Conservation (phyloP, 2,797 vertebrate species). For the Onychomys torridus region DNA sequence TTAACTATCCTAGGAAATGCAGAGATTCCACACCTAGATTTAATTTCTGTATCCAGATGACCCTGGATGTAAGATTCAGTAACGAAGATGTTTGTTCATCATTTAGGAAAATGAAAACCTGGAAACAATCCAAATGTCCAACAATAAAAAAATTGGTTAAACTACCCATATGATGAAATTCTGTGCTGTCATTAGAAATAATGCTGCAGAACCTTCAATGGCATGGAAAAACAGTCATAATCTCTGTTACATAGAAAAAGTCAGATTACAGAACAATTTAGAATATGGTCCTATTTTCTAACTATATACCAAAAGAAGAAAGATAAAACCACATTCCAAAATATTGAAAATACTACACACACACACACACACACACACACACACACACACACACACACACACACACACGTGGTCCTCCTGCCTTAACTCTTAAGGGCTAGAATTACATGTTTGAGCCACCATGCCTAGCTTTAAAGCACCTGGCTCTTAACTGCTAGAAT, state of each 20-base stretch:
- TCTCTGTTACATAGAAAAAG: conserved; percentile 61
- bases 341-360: conserved; percentile 47
- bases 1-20: conserved; percentile 13
- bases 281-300: conserved; percentile 59
- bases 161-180: conserved; percentile 62
- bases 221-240: conserved; percentile 71
- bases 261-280: conserved; percentile 44
- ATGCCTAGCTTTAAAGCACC: background rate
- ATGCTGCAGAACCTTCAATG: conserved; percentile 65
- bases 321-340: conserved; percentile 47
- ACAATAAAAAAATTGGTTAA: conserved; percentile 71
- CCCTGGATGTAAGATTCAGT: conserved; percentile 52
- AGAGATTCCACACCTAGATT: conserved; percentile 55
- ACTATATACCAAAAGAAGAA: background rate
- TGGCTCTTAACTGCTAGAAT: conserved; percentile 16
- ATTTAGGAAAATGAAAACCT: conserved; percentile 73
- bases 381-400: background rate
- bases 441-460: background rate
- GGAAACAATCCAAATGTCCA: conserved; percentile 68
- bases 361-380: background rate
- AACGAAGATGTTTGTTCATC: conserved; percentile 54
- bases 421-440: background rate
- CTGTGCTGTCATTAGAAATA: conserved; percentile 75
- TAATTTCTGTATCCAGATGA: conserved; percentile 56
- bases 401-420: background rate